These are phyloP conservation scores for Palythoa heliodiscus DNA, from an alignment of 92 coral and sea anemone genomes.

Conservation along the genomic window DNA sequence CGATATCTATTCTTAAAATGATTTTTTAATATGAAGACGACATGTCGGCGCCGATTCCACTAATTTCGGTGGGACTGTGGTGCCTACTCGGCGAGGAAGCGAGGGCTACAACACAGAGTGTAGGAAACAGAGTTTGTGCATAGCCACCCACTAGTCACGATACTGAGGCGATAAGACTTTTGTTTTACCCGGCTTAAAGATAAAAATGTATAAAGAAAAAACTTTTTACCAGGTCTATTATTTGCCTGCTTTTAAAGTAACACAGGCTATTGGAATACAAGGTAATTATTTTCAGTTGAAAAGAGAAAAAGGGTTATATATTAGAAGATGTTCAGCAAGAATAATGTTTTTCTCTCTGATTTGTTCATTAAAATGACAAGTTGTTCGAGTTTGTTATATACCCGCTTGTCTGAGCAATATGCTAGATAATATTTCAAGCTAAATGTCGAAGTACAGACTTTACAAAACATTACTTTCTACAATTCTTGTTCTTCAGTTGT, in stretches of 20 bases:
- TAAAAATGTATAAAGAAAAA: not conserved
- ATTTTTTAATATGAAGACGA: conserved; percentile 41
- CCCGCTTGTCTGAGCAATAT: not conserved
- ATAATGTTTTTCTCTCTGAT: not conserved
- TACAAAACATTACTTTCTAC: too few species aligned
- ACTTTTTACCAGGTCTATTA: not conserved
- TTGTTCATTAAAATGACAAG: conserved; percentile 12
- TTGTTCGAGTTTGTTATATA: not conserved
- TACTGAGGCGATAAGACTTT: not conserved
- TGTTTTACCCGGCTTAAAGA: not conserved
- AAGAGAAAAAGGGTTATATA: not conserved
- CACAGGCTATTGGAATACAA: not conserved
- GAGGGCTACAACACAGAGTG: conserved; percentile 2
- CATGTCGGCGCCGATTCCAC: conserved; percentile 39
- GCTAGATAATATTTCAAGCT: not conserved
- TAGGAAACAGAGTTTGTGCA: conserved; percentile 17
- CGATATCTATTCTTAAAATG: conserved; percentile 40
- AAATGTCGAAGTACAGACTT: not conserved
- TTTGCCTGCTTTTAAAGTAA: not conserved
- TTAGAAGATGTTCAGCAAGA: not conserved
- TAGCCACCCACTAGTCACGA: conserved; percentile 29
- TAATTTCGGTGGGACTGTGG: conserved; percentile 40
- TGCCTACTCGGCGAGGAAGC: conserved; percentile 35
- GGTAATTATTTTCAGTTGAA: not conserved
- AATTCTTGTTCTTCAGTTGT: too few species aligned